Evolutionary conservation across 1,140 invertebrate genomes (phyloP).

Genomic region (Drosophila mauritiana): DNA sequence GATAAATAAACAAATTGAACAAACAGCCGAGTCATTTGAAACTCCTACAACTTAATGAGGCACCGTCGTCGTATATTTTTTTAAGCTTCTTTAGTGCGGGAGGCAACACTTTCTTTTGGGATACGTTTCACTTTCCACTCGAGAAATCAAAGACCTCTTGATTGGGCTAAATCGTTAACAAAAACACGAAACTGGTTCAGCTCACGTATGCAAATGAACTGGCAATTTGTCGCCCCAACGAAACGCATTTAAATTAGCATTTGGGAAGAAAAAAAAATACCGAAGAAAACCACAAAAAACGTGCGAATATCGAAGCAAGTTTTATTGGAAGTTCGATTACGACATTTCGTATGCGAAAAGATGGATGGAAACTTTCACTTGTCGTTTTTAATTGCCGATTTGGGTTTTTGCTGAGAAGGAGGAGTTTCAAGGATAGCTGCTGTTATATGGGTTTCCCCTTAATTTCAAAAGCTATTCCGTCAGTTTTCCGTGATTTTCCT

Average conservation of each 20-base stretch:
- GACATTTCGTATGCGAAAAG: slow-evolving; percentile 50
- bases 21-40: slow-evolving; percentile 26
- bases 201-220: slow-evolving; percentile 69
- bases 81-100: slow-evolving; percentile 2
- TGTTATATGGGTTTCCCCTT: slow-evolving; percentile 23
- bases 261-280: slow-evolving; percentile 4
- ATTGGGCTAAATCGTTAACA: slow-evolving; percentile 17
- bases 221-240: slow-evolving; percentile 69
- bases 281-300: slow-evolving; percentile 34
- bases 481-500: slow-evolving; percentile 24
- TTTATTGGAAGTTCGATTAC: slow-evolving; percentile 60
- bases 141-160: slow-evolving; percentile 33
- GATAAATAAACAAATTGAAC: slow-evolving; percentile 68
- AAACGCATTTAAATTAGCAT: slow-evolving; percentile 74
- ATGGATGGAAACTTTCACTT: slow-evolving; percentile 65
- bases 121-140: slow-evolving; percentile 67
- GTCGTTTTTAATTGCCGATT: slow-evolving; percentile 68
- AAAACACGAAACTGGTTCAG: slow-evolving; percentile 56
- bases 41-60: slow-evolving; percentile 77
- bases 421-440: slow-evolving; percentile 35
- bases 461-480: slow-evolving; percentile 47
- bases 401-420: slow-evolving; percentile 14
- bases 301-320: slow-evolving; percentile 68
- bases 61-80: slow-evolving; percentile 8
- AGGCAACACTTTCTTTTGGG: slow-evolving; percentile 65